Conservation (phyloP, 2,113 vertebrate genomes). For the Spermophilus dauricus region DNA sequence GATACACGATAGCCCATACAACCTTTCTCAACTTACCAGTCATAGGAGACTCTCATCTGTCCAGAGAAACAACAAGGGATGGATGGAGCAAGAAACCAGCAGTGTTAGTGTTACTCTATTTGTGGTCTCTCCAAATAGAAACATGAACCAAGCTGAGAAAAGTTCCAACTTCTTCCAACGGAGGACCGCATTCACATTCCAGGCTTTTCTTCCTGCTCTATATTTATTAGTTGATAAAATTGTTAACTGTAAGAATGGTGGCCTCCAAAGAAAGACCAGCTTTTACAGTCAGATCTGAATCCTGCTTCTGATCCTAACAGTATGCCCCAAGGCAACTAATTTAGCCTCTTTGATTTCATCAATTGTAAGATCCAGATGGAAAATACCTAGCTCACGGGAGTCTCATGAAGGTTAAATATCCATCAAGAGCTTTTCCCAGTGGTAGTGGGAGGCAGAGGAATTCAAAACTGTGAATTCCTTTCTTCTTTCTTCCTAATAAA, state of each 20-base stretch:
- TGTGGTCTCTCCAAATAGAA: neutral
- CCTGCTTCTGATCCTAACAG: neutral
- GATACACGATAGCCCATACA: neutral
- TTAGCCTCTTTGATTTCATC: slow-evolving; percentile 62
- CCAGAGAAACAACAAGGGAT: neutral
- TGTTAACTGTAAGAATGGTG: slow-evolving; percentile 21
- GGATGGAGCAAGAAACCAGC: accelerated
- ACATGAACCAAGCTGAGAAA: neutral
- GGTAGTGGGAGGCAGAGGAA: neutral
- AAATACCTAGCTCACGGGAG: slow-evolving; percentile 39
- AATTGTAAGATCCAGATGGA: slow-evolving; percentile 26
- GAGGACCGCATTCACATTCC: neutral
- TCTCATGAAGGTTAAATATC: slow-evolving; percentile 21
- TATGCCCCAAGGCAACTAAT: slow-evolving; percentile 38
- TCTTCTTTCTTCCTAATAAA: neutral
- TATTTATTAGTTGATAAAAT: neutral
- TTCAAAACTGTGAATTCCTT: neutral
- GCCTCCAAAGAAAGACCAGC: neutral
- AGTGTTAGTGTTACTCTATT: neutral
- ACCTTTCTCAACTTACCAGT: neutral
- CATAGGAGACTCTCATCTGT: accelerated
- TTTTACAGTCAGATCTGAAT: neutral
- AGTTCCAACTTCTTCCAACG: neutral
- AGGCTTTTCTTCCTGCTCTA: neutral
- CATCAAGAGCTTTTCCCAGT: neutral